phyloP scores from a whole-genome alignment of 2,888 invertebrate species.

The Congeria kusceri region DNA sequence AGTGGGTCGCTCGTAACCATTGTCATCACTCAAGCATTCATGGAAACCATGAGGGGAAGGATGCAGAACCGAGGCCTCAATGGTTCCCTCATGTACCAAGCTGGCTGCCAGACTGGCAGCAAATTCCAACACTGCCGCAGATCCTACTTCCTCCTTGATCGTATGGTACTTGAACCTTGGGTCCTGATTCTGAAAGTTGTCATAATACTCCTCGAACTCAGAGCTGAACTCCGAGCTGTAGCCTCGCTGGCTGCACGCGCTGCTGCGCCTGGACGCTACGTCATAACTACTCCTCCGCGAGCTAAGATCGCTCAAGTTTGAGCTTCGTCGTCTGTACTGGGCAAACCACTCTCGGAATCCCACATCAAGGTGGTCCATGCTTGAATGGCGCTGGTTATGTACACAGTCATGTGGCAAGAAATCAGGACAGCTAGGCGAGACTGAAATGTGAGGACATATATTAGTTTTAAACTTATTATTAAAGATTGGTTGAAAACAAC shows the following conservation, averaged over 20 bases:
- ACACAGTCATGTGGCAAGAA: too few species aligned
- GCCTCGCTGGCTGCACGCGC: conserved; percentile 75
- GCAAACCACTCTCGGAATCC: conserved; percentile 77
- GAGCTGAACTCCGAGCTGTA: conserved; percentile 82
- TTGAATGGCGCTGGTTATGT: conserved; percentile 21
- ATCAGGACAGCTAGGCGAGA: too few species aligned
- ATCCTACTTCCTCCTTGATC: conserved; percentile 76
- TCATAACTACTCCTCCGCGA: conserved; percentile 86
- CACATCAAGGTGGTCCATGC: conserved; percentile 73
- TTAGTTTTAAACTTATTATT: too few species aligned
- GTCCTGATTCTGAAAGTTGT: conserved; percentile 75
- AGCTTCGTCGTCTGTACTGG: conserved; percentile 80
- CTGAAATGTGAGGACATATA: too few species aligned
- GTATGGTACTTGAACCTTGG: conserved; percentile 73
- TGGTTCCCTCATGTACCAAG: conserved; percentile 72
- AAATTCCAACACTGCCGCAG: conserved; percentile 71
- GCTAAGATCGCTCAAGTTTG: conserved; percentile 81
- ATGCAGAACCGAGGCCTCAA: conserved; percentile 63
- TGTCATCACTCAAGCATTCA: conserved; percentile 47
- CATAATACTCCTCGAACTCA: conserved; percentile 82
- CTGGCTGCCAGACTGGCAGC: conserved; percentile 68
- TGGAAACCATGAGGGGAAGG: conserved; percentile 68
- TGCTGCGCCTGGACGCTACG: conserved; percentile 51
- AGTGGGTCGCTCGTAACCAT: conserved; percentile 59
- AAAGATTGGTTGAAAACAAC: too few species aligned